phyloP scores from a whole-genome alignment of 2,113 vertebrate genomes.

The Amphiprion ocellaris region DNA sequence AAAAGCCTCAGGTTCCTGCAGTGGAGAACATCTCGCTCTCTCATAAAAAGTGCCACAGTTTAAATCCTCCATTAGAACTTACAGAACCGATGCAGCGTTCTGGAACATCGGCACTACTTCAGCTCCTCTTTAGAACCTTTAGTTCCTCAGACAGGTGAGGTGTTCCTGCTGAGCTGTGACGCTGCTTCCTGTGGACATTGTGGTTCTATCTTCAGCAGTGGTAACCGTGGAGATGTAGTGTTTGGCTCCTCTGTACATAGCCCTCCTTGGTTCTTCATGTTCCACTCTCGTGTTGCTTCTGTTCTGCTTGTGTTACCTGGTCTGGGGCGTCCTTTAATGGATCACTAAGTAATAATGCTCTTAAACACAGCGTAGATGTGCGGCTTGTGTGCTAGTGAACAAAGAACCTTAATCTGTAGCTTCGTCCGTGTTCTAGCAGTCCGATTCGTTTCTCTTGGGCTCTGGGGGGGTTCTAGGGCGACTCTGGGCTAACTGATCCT shows the following conservation, averaged over 20 bases:
- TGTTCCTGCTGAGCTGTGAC: background rate
- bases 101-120: too few relatives aligned
- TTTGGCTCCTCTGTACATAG: conserved; percentile 71
- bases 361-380: conserved; percentile 62
- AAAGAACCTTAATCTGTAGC: conserved; percentile 66
- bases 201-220: conserved; percentile 62
- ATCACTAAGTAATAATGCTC: conserved; percentile 60
- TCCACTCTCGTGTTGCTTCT: conserved; percentile 62
- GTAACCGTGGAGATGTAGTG: conserved; percentile 63
- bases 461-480: conserved; percentile 40
- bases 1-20: too few relatives aligned
- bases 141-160: too few relatives aligned
- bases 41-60: too few relatives aligned
- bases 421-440: conserved; percentile 66
- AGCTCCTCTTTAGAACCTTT: too few relatives aligned
- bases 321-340: conserved; percentile 46
- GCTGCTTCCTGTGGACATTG: conserved; percentile 5
- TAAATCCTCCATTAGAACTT: too few relatives aligned
- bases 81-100: too few relatives aligned
- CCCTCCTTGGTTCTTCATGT: conserved; percentile 28
- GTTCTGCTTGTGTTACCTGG: conserved; percentile 65
- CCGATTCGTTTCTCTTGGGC: conserved; percentile 44
- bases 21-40: too few relatives aligned
- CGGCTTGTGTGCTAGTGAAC: conserved; percentile 71
- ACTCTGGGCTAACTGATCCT: conserved; percentile 55